phyloP scores from a whole-genome alignment of 2,113 vertebrate genomes.

The Calonectris borealis region DNA sequence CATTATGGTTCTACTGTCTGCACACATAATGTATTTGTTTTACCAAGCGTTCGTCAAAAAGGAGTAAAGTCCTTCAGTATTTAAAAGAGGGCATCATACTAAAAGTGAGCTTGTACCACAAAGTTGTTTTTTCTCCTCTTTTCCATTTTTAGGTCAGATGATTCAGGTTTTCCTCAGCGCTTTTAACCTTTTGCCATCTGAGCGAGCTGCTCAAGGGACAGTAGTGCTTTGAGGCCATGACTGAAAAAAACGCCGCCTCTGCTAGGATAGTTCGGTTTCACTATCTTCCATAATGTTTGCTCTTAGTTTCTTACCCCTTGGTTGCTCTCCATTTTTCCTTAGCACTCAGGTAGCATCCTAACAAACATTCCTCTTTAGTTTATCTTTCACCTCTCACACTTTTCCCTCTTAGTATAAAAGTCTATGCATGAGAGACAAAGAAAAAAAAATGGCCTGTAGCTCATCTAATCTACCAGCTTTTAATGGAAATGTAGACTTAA shows the following conservation, averaged over 20 bases:
- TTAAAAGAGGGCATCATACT: not conserved
- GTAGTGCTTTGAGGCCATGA: not conserved
- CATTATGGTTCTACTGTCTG: not conserved
- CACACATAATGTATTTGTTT: not conserved
- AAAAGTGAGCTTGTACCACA: not conserved
- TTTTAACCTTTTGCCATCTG: constrained; percentile 37
- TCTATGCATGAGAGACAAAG: not conserved
- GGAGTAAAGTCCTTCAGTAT: not conserved
- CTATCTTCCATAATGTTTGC: not conserved
- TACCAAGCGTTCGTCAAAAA: not conserved
- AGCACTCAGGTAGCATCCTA: not conserved
- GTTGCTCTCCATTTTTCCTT: not conserved
- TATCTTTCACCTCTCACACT: not conserved
- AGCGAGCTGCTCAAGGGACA: not conserved
- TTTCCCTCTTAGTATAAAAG: not conserved
- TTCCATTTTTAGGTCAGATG: constrained; percentile 50
- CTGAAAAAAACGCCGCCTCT: not conserved
- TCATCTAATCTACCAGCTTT: not conserved
- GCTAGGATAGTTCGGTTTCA: not conserved
- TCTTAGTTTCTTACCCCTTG: not conserved
- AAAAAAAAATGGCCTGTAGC: not conserved
- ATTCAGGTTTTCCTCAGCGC: constrained; percentile 56
- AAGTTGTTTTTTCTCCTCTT: not conserved
- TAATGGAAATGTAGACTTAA: not conserved
- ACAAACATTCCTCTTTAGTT: not conserved